Base-by-base conservation (phyloP, 1,140 invertebrate species). In the Cotesia glomerata region DNA sequence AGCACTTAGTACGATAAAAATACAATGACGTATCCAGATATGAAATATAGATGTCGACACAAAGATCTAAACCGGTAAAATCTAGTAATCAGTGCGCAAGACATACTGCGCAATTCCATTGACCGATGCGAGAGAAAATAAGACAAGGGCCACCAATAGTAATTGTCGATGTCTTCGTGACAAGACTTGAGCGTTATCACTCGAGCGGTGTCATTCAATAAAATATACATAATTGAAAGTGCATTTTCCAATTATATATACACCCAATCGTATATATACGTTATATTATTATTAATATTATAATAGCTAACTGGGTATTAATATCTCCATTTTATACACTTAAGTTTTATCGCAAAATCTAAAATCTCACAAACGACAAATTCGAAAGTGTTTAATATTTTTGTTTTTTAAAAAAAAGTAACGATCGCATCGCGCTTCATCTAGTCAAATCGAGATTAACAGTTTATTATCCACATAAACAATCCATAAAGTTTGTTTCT, bases 41-140 rank as follows among this genome's bases (percentile, higher is more conserved):
- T 59, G 8, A 34, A 11, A 32, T 14, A 68, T 71, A 86, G 85
- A 84, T 85, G 85, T 85, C 85, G 82, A 73, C 82, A 84, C 77
- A 36, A 34, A 34, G 64, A 72, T 69, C 62, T 45, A 74, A 79
- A 74, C 74, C 74, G 77, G 71, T 79, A 77, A 72, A 75, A 78
- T 79, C 74, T 75, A 70, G 73, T 74, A 69, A 74, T 11, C 63
- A 81, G 75, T 81, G 83, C 85, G 85, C 85, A 85, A 75, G 75
- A 71, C 72, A 63, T 65, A 74, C 73, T 78, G 85, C 85, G 85
- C 85, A 86, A 74, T 84, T 78, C 75, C 82, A 85, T 86, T 84
- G 84, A 83, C 81, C 77, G 81, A 77, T 45, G 39, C 39, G 39
- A 18, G 39, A 18, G 69, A 69, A 59, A 69, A 51, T 66, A 16